These are phyloP conservation scores for Urosaurus nigricauda DNA, from an alignment of 2,797 vertebrate species.

Conservation along the genomic window DNA sequence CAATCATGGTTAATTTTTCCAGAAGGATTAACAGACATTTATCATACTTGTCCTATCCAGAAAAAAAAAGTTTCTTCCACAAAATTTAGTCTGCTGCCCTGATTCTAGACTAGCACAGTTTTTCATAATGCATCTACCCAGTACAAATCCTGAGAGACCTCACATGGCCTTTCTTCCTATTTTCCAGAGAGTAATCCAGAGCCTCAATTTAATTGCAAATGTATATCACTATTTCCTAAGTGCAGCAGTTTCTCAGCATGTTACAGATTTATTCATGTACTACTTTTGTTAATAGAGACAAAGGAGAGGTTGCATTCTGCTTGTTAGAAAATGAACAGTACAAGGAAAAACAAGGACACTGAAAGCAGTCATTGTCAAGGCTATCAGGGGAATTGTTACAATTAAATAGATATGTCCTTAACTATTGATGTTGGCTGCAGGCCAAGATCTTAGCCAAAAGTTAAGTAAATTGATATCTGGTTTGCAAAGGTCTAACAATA, in stretches of 20 bases:
- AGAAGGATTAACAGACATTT: not conserved
- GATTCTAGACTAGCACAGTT: not conserved
- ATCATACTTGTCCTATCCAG: not conserved
- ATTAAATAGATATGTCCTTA: conserved; percentile 20
- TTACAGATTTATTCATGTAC: conserved; percentile 33
- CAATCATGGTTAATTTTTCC: not conserved
- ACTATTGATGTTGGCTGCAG: not conserved
- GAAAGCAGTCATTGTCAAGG: not conserved
- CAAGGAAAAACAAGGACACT: conserved; percentile 25
- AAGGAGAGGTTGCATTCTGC: conserved; percentile 20
- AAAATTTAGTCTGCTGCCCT: not conserved
- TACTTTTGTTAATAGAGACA: conserved; percentile 34
- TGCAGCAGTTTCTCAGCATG: conserved; percentile 1
- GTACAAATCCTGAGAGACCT: not conserved
- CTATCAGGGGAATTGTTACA: conserved; percentile 8
- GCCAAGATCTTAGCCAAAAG: not conserved
- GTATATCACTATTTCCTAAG: conserved; percentile 32
- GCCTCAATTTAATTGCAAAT: conserved; percentile 34
- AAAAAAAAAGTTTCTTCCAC: not conserved
- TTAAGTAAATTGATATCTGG: conserved; percentile 24
- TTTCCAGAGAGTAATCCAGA: conserved; percentile 16
- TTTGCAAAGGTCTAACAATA: not conserved
- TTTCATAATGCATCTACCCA: not conserved
- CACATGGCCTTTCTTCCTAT: not conserved
- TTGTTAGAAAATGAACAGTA: conserved; percentile 23